Conservation (phyloP, 2,888 invertebrate species). For the Dioctria rufipes region DNA sequence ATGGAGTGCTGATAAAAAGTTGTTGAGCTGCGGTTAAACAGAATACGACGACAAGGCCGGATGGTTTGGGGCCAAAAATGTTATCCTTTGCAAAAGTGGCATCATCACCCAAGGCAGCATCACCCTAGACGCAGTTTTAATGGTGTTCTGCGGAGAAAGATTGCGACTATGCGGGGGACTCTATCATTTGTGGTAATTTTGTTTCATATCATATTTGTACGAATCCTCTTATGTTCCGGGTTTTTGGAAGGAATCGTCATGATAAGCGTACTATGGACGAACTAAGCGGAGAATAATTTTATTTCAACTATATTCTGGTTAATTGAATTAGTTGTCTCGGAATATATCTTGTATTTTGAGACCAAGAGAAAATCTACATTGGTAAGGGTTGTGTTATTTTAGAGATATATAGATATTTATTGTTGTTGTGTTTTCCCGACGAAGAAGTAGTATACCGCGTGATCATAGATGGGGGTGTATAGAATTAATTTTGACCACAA, state of each 20-base stretch:
- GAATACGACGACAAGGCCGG: neutral
- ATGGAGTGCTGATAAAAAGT: constrained; percentile 46
- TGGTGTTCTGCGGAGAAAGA: neutral
- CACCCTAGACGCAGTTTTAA: neutral
- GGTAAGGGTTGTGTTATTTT: too few relatives aligned
- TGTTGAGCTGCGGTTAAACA: constrained; percentile 19
- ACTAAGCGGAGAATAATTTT: neutral
- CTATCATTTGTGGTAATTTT: constrained; percentile 32
- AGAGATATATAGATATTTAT: too few relatives aligned
- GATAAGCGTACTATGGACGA: constrained; percentile 4
- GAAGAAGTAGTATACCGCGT: too few relatives aligned
- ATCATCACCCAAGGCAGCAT: neutral
- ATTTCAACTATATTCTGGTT: neutral
- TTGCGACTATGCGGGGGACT: neutral
- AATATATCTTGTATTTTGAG: too few relatives aligned
- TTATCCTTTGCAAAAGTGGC: neutral
- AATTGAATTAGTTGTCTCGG: too few relatives aligned
- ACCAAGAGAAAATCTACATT: too few relatives aligned
- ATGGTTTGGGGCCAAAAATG: constrained; percentile 23
- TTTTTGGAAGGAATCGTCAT: neutral
- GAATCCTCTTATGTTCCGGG: constrained; percentile 2
- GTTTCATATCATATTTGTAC: constrained; percentile 23
- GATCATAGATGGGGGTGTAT: too few relatives aligned
- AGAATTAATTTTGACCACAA: too few relatives aligned
- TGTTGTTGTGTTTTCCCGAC: too few relatives aligned